phyloP scores from a whole-genome alignment of 2,888 invertebrate genomes.

The Sphecodes monilicornis region DNA sequence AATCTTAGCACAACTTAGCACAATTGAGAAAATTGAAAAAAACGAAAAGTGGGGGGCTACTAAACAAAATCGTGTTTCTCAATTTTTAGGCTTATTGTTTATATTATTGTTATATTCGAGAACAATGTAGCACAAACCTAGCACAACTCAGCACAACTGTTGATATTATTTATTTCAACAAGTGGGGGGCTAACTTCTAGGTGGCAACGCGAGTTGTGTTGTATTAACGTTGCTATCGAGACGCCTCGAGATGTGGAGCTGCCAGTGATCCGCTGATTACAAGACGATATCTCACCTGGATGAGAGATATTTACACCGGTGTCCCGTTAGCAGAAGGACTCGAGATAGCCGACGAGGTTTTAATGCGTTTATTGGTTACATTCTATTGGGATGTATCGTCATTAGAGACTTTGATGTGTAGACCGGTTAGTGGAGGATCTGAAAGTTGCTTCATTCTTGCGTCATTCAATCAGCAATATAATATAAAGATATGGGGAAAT shows the following conservation, averaged over 20 bases:
- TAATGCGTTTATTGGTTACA: neutral
- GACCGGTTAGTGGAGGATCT: neutral
- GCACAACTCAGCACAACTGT: too few relatives aligned
- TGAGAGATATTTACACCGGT: neutral
- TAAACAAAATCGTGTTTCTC: too few relatives aligned
- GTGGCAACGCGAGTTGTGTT: neutral
- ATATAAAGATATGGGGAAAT: neutral
- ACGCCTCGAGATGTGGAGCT: neutral
- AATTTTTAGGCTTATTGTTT: too few relatives aligned
- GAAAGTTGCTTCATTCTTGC: neutral
- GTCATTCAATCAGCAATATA: neutral
- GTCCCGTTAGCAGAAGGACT: neutral
- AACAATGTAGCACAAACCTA: too few relatives aligned
- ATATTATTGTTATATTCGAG: too few relatives aligned
- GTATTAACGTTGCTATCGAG: neutral
- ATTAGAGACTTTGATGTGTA: neutral
- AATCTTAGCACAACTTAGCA: too few relatives aligned
- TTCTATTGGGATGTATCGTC: neutral
- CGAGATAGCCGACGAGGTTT: neutral
- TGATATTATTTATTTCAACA: too few relatives aligned
- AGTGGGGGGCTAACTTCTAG: too few relatives aligned
- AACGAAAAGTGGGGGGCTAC: too few relatives aligned
- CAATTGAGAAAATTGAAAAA: too few relatives aligned
- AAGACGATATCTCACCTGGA: neutral
- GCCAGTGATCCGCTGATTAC: neutral